Evolutionary conservation across 2,113 vertebrate species (phyloP), one percentile per base, ranked within the genome.

Genomic region (Bufo bufo): DNA sequence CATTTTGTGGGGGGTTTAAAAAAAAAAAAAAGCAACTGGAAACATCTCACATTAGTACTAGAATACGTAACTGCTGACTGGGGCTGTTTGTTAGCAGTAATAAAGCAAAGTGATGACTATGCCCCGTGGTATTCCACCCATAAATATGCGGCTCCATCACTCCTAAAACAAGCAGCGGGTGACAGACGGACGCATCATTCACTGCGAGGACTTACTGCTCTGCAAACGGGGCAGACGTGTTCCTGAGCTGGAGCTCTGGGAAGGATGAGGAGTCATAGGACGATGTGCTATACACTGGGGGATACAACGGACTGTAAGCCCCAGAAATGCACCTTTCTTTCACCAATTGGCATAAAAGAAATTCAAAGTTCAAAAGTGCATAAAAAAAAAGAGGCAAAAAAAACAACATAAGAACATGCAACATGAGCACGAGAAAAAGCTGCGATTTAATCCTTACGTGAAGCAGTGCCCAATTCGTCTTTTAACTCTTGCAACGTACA

Each of bases 1-100:
- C 72, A 20, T 50, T 50, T 50, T 50, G 72, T 61, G 79, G 56
- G 14, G 19, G 45, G 17, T 33, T 43, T 81, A 23, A 50, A 49
- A 63, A 65, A 50, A 74, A 80, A 82, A 71, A 75, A 58, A n/a
- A 56, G 66, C 75, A 77, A 77, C 17, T 77, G 2, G 12, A 78
- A 78, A 78, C 49, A 79, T 33, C 20, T 56, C 50, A 56, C 49
- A 79, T 80, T 80, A 80, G 54, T 50, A 75, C 7, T 50, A 20
- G 58, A 80, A 58, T 59, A n/a, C 33, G 52, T 80, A 43, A 58
- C 77, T 80, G 54, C 52, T 56, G 77, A 80, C n/a, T 58, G n/a
- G 20, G 23, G 54, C 50, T 56, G 50, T 80, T 23, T 79, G 52
- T 58, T 80, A 58, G 77, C 20, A 10, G 47, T 10, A 78, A 78